phyloP scores from a whole-genome alignment of 2,113 vertebrate species.

The Pseudonaja textilis region DNA sequence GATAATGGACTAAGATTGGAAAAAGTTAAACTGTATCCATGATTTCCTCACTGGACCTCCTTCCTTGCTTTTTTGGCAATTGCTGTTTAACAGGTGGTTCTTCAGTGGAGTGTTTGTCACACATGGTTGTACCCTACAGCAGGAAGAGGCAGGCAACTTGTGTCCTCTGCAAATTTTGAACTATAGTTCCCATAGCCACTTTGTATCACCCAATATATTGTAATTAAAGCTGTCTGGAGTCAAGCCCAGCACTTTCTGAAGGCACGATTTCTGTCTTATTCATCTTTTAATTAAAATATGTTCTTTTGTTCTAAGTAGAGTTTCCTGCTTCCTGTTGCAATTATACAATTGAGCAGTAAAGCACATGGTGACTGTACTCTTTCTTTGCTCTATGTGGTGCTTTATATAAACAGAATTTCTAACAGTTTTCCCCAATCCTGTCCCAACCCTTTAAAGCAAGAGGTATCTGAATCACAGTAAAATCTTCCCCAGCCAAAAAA shows the following conservation, averaged over 20 bases:
- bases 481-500: neutral
- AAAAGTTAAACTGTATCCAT: neutral
- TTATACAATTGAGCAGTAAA: too few species aligned
- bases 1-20: neutral
- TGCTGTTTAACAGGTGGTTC: neutral
- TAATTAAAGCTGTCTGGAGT: neutral
- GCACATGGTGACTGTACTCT: too few species aligned
- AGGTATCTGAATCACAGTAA: neutral
- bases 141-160: neutral
- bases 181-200: neutral
- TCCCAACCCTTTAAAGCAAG: neutral
- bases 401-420: too few species aligned
- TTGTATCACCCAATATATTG: neutral
- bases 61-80: neutral
- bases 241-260: neutral
- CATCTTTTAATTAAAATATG: neutral
- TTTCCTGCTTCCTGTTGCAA: too few species aligned
- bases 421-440: neutral
- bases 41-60: neutral
- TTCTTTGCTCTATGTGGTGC: too few species aligned
- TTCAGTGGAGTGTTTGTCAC: neutral
- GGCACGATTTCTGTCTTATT: neutral
- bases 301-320: too few species aligned
- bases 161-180: neutral
- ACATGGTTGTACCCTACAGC: neutral